phyloP scores from a whole-genome alignment of 2,113 vertebrate species.

The Phrynosoma blainvillii region DNA sequence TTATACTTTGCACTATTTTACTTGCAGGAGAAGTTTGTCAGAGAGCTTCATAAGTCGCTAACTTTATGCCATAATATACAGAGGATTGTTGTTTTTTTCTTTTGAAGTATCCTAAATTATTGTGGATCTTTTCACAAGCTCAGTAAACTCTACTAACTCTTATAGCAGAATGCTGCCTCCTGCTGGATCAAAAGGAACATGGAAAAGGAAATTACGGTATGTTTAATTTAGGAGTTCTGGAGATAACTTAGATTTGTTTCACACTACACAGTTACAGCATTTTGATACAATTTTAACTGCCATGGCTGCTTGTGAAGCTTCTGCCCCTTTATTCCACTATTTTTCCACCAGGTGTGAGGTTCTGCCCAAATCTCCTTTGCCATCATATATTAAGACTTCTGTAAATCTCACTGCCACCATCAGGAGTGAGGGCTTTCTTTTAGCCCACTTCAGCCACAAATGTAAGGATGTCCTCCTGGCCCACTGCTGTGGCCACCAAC shows the following conservation, averaged over 20 bases:
- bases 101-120: not conserved
- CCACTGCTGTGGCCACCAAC: no score
- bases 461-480: no score
- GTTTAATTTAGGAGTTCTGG: not conserved
- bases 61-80: not conserved
- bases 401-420: no score
- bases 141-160: constrained; percentile 12
- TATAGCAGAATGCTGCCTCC: constrained; percentile 75
- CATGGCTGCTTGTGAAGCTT: not conserved
- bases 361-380: no score
- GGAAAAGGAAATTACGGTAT: no score
- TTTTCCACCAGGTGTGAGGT: no score
- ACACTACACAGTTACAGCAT: not conserved
- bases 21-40: not conserved
- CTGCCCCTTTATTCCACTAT: no score
- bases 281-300: not conserved
- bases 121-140: not conserved
- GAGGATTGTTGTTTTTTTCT: not conserved
- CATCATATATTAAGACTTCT: no score
- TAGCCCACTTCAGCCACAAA: no score
- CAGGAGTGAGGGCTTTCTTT: no score
- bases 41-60: not conserved
- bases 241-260: not conserved
- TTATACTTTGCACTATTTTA: not conserved
- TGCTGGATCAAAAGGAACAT: constrained; percentile 59